These are phyloP conservation scores for Luperina testacea DNA, from an alignment of 2,888 invertebrate species.

Conservation along the genomic window DNA sequence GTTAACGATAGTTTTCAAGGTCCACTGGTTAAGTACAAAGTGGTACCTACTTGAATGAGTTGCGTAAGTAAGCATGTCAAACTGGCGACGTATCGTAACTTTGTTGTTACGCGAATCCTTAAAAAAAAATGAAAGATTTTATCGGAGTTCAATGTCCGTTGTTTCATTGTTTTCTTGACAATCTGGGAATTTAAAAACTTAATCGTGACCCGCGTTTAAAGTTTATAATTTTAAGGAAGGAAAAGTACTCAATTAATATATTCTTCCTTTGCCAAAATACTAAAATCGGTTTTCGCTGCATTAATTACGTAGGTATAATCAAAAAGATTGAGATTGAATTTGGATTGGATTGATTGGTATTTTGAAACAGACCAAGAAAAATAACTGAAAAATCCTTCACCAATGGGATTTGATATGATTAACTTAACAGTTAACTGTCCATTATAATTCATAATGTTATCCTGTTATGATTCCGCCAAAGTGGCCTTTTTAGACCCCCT, in stretches of 20 bases:
- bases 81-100: slow-evolving; percentile 8
- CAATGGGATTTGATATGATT: too few relatives aligned
- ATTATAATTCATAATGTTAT: too few relatives aligned
- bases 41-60: slow-evolving; percentile 56
- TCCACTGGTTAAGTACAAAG: slow-evolving; percentile 39
- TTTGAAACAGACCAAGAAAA: too few relatives aligned
- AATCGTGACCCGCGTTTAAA: slow-evolving; percentile 4
- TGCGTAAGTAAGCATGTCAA: slow-evolving; percentile 58
- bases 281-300: background rate
- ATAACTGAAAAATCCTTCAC: too few relatives aligned
- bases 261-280: background rate
- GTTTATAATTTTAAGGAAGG: slow-evolving; percentile 19
- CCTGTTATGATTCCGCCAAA: too few relatives aligned
- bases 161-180: slow-evolving; percentile 33
- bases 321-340: too few relatives aligned
- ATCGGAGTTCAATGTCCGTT: slow-evolving; percentile 49
- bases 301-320: too few relatives aligned
- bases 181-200: slow-evolving; percentile 17
- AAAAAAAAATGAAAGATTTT: slow-evolving; percentile 39
- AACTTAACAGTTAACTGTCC: too few relatives aligned
- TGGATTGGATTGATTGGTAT: too few relatives aligned
- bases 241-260: slow-evolving; percentile 16
- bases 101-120: slow-evolving; percentile 40
- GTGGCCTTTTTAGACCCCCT: too few relatives aligned
- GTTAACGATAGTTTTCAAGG: slow-evolving; percentile 48